A percentile compares a stretch with the other conserved stretches of the same genome.
Conservation (phyloP, 2,113 vertebrate genomes). For the Elaphurus davidianus region DNA sequence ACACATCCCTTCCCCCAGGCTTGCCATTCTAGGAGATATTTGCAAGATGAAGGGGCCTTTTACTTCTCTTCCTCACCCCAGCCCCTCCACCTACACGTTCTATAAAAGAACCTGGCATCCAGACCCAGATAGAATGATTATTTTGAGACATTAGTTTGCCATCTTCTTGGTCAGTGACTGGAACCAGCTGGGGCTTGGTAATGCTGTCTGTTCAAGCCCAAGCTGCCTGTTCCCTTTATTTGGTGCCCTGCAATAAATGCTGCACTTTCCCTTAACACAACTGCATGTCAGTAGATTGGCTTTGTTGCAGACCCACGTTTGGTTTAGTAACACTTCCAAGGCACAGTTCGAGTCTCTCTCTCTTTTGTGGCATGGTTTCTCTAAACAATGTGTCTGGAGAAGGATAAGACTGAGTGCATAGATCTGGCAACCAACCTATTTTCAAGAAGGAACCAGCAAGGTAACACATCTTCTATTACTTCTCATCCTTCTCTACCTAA, state of each 20-base stretch:
- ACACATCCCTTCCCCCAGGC: background rate
- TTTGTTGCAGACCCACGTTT: background rate
- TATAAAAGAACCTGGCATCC: background rate
- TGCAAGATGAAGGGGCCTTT: background rate
- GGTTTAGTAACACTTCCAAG: background rate
- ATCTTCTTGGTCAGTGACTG: background rate
- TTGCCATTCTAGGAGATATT: background rate
- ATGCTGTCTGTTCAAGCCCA: background rate
- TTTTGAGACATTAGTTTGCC: background rate
- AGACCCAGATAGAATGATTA: background rate
- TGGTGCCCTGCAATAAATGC: background rate
- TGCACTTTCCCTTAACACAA: background rate
- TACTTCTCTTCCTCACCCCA: background rate
- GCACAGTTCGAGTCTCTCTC: background rate
- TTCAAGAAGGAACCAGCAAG: background rate
- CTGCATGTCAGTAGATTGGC: background rate
- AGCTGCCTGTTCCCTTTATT: background rate
- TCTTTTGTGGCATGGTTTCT: background rate
- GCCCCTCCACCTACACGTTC: background rate
- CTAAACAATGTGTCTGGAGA: background rate
- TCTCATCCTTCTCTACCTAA: background rate
- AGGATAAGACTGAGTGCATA: background rate
- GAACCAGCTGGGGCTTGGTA: background rate
- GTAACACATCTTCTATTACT: background rate
- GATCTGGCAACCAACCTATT: background rate